Base-by-base conservation (phyloP, 2,888 invertebrate species). In the Drosophila villosipedis region DNA sequence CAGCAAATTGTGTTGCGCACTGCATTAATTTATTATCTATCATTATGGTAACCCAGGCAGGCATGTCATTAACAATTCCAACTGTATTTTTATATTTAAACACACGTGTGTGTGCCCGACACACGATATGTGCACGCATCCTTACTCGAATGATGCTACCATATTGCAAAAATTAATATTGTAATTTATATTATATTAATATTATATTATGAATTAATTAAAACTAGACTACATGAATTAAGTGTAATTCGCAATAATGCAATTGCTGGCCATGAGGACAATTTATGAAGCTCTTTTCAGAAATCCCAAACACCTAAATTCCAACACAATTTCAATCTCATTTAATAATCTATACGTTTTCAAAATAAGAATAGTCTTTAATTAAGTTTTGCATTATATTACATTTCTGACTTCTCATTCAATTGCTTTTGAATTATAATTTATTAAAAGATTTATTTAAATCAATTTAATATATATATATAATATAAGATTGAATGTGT, bases 11-110 rank as follows among this genome's bases (percentile, higher is more conserved):
- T 82, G 76, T 53, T 69, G 66, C 63, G 50, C 69, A 78, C 58
- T 71, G 78, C 80, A 85, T 88, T 85, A 88, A 85, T 85, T 88
- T 90, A 90, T 85, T 90, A 88, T 74, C 58, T 70, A 54, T 43
- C 74, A 80, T 70, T 80, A 78, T 71, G 49, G 60, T 55, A 25
- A 14, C 39, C 55, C 39, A 50, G 58, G 52, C 57, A 39, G 22
- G 25, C 35, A 52, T 52, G 71, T 65, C 71, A 72, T 80, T 80
- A 85, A 72, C 75, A 72, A 80, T 87, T 84, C 83, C 70, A 66
- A 76, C 68, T 88, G 90, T 73, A 72, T 79, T 84, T 59, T 39
- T 68, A 76, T 64, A 30, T 72, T 79, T 61, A 59, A 65, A 22
- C 28, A 65, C n/a, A 37, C 19, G 31, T 50, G 37, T 22, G 53